phyloP scores from a whole-genome alignment of 2,797 vertebrate genomes.

The Catamblyrhynchus diadema region DNA sequence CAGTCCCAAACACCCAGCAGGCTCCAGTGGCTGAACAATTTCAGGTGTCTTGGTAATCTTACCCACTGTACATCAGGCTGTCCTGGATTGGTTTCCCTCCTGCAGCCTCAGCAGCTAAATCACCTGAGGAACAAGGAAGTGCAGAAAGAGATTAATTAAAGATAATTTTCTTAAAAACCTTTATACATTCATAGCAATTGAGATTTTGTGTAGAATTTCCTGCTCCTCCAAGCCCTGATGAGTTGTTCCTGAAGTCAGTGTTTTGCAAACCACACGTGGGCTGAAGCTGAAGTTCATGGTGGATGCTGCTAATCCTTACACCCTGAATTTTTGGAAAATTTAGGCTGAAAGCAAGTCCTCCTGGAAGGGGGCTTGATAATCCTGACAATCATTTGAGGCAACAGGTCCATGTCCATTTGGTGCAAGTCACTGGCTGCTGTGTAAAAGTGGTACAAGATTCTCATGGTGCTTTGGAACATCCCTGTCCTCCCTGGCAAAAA shows the following conservation, averaged over 20 bases:
- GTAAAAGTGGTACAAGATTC: neutral
- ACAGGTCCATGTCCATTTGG: neutral
- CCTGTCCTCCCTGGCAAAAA: neutral
- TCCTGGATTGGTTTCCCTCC: conserved; percentile 80
- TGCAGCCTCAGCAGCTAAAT: conserved; percentile 77
- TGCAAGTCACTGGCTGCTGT: neutral
- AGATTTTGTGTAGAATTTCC: neutral
- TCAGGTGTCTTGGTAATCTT: conserved; percentile 43
- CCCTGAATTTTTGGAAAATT: neutral
- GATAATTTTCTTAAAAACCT: neutral
- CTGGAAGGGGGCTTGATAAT: neutral
- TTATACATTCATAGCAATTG: neutral
- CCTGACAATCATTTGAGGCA: neutral
- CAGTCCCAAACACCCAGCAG: neutral
- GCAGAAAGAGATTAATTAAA: neutral
- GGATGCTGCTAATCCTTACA: neutral
- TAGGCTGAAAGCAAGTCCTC: neutral
- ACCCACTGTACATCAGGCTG: conserved; percentile 90
- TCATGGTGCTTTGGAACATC: neutral
- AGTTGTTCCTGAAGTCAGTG: neutral
- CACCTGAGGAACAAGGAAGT: conserved; percentile 71
- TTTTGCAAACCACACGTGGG: neutral
- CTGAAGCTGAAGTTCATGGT: neutral
- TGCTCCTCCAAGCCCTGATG: neutral
- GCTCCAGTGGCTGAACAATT: neutral